These are phyloP conservation scores for Amphimallon solstitiale DNA, from an alignment of 2,888 invertebrate species.

Conservation along the genomic window DNA sequence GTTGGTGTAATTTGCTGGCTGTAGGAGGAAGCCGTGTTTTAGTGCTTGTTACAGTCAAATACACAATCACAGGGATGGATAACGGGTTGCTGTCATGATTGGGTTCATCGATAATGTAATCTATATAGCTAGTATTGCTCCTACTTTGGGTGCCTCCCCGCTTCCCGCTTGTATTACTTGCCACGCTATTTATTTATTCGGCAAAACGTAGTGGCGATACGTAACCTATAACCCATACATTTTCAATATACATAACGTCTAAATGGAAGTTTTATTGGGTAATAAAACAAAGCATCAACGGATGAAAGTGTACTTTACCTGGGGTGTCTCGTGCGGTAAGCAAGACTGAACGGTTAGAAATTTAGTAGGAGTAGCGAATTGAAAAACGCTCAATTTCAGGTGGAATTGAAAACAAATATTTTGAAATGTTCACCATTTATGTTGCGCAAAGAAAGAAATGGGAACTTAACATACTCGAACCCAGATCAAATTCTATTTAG, in stretches of 20 bases:
- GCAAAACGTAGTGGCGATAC: slow-evolving; percentile 36
- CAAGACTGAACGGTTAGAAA: slow-evolving; percentile 1
- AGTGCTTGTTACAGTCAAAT: slow-evolving; percentile 32
- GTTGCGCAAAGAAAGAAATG: too few relatives aligned
- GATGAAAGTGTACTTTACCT: slow-evolving; percentile 31
- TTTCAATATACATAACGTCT: slow-evolving; percentile 50
- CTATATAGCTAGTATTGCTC: slow-evolving; percentile 51
- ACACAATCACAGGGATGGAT: slow-evolving; percentile 36
- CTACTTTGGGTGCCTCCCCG: slow-evolving; percentile 44
- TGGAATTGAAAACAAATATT: slow-evolving; percentile 11
- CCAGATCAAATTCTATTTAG: too few relatives aligned
- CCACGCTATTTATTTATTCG: slow-evolving; percentile 51
- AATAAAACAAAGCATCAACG: slow-evolving; percentile 48
- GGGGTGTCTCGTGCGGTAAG: neutral
- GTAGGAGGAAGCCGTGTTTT: slow-evolving; percentile 29
- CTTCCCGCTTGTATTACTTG: slow-evolving; percentile 49
- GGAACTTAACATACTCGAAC: too few relatives aligned
- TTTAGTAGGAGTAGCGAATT: slow-evolving; percentile 1
- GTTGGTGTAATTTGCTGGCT: slow-evolving; percentile 46
- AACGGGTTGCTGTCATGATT: slow-evolving; percentile 45
- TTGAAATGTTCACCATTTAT: neutral
- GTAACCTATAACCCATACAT: slow-evolving; percentile 50
- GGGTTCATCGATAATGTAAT: slow-evolving; percentile 56
- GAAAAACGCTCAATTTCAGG: slow-evolving; percentile 21
- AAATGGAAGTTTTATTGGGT: slow-evolving; percentile 50